Conservation (phyloP, 2,888 invertebrate genomes). For the Petrophora chlorosata region DNA sequence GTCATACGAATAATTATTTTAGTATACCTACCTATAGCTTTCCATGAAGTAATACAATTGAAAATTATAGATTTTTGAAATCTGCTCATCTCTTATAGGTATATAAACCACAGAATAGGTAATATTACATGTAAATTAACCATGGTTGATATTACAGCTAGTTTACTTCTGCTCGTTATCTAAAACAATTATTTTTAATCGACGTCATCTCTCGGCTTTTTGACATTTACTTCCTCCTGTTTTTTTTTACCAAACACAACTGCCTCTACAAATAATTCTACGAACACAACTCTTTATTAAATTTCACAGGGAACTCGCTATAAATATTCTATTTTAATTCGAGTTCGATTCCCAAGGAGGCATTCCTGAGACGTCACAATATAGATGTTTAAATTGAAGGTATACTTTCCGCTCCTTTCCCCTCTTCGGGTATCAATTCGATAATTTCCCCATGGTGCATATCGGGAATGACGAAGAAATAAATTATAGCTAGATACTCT, state of each 20-base stretch:
- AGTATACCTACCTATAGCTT: too few species aligned
- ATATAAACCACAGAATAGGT: too few species aligned
- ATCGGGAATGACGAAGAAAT: conserved; percentile 37
- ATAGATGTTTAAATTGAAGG: conserved; percentile 42
- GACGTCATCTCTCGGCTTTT: too few species aligned
- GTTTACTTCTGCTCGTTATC: too few species aligned
- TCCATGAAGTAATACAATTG: too few species aligned
- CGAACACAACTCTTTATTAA: conserved; percentile 6
- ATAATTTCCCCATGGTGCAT: conserved; percentile 70
- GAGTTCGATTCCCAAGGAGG: conserved; percentile 13
- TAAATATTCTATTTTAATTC: conserved; percentile 28
- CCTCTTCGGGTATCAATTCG: conserved; percentile 46
- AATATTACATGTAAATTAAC: too few species aligned
- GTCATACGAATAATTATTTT: too few species aligned
- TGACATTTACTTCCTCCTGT: not conserved
- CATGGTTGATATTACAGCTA: too few species aligned
- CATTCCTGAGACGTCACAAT: conserved; percentile 34
- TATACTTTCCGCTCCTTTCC: conserved; percentile 25
- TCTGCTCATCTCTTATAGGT: too few species aligned
- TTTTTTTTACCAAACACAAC: not conserved
- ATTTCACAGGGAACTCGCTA: conserved; percentile 22
- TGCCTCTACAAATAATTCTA: not conserved
- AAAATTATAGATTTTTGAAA: too few species aligned
- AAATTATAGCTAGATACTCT: conserved; percentile 4
- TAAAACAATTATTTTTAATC: too few species aligned